Evolutionary conservation across 2,888 invertebrate genomes (phyloP), one percentile per base, ranked within the genome.

Genomic region (Strigamia crassipes): DNA sequence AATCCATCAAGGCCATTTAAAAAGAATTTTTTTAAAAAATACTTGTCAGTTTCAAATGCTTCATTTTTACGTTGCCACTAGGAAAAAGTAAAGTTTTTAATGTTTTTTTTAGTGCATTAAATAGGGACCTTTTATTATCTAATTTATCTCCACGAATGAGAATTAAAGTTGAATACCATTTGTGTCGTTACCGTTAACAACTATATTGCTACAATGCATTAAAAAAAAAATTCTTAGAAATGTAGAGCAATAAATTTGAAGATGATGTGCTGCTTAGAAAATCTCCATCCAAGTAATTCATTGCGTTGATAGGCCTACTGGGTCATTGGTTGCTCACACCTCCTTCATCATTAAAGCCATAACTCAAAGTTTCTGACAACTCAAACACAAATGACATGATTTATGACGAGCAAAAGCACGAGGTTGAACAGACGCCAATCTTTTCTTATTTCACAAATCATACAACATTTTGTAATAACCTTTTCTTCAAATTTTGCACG

Each of bases 391-490:
- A 66, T 66, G 61, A 66, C 61, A 66, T 66, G 61, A 66, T 66
- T 66, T 66, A 66, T 66, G 61, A 66, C 61, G 61, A 66, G 61
- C 61, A n/a, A 66, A 66, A 23, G 61, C 61, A 66, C 61, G 23
- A 66, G 61, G 61, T 66, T 66, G 61, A 66, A 23, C 61, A 66
- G 61, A 66, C 61, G 61, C 61, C 61, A 66, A 66, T 66, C 61
- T 66, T 66, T 66, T 66, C 61, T 66, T 66, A 66, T 66, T 66
- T n/a, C 61, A 66, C 61, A 66, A 66, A 66, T 66, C 61, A 66
- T 66, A 66, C 61, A 66, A 66, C 61, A 23, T 66, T 66, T 23
- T 66, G 61, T 23, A 66, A 66, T 66, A 66, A 66, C 23, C 61
- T 66, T 46, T 66, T 66, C 61, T 66, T 66, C 21, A 66, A 66